These are phyloP conservation scores for Podarcis lilfordi DNA, from an alignment of 2,797 vertebrate species.

Conservation along the genomic window DNA sequence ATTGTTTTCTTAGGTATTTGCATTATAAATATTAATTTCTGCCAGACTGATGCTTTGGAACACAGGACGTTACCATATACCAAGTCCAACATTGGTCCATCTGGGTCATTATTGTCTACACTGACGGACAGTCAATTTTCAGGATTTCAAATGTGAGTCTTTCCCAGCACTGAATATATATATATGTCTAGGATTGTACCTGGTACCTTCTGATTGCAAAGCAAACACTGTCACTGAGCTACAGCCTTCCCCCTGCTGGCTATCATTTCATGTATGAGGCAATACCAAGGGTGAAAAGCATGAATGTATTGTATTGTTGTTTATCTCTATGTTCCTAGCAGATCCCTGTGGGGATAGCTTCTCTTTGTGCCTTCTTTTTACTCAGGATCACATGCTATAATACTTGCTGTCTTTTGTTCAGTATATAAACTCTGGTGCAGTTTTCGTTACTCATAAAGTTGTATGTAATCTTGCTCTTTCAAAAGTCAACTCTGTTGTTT, in stretches of 20 bases:
- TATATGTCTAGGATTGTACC: no score
- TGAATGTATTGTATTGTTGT: not conserved
- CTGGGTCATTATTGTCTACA: no score
- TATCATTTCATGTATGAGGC: not conserved
- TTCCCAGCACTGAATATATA: no score
- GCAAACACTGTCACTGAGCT: not conserved
- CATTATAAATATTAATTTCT: not conserved
- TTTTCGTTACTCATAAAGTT: not conserved
- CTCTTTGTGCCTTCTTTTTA: not conserved
- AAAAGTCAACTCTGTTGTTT: not conserved
- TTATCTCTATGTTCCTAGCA: not conserved
- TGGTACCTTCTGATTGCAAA: not conserved
- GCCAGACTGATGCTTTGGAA: not conserved
- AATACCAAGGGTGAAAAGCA: not conserved
- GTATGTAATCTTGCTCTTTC: not conserved
- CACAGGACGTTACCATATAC: no score
- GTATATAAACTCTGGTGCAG: not conserved
- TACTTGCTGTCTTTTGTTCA: not conserved
- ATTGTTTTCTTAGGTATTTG: not conserved
- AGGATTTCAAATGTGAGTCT: no score
- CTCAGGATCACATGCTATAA: not conserved
- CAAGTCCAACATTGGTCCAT: no score
- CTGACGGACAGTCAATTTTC: no score
- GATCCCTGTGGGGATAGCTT: not conserved
- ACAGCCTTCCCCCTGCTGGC: not conserved